A percentile compares a stretch with the other conserved stretches of the same genome.
Evolutionary conservation across 2,797 vertebrate species (phyloP).

Genomic region (Clarias pachynema): DNA sequence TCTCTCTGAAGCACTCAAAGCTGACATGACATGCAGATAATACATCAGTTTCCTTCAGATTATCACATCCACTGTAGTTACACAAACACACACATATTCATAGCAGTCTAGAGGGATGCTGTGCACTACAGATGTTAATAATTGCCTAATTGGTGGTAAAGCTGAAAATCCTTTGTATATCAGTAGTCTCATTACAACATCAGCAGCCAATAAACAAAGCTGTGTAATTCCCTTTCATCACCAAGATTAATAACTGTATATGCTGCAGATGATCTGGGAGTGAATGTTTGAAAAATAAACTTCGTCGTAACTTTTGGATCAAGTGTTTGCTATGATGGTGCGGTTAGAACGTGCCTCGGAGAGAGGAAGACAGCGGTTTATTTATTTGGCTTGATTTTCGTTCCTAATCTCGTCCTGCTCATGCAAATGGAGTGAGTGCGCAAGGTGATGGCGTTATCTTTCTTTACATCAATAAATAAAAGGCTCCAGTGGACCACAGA

Average conservation of each 20-base stretch:
- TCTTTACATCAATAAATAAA: conserved; percentile 69
- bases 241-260: conserved; percentile 48
- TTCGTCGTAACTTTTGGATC: conserved; percentile 50
- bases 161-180: conserved; percentile 32
- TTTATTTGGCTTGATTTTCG: conserved; percentile 66
- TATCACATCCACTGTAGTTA: conserved; percentile 34
- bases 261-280: conserved; percentile 45
- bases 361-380: conserved; percentile 50
- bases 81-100: conserved; percentile 43
- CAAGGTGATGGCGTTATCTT: conserved; percentile 62
- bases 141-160: conserved; percentile 44
- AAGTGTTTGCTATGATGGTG: conserved; percentile 52
- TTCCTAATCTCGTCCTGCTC: conserved; percentile 67
- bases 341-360: conserved; percentile 34
- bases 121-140: conserved; percentile 46
- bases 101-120: background rate
- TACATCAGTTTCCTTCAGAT: background rate
- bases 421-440: conserved; percentile 62
- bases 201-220: conserved; percentile 49
- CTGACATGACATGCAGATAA: background rate
- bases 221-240: conserved; percentile 45
- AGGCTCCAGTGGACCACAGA: conserved; percentile 63
- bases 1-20: background rate
- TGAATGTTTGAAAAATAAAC: conserved; percentile 62
- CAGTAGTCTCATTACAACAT: conserved; percentile 23